A percentile compares a stretch with the other conserved stretches of the same genome.
Evolutionary conservation across 1,140 invertebrate species (phyloP).

Genomic region (Orchestia grillus): DNA sequence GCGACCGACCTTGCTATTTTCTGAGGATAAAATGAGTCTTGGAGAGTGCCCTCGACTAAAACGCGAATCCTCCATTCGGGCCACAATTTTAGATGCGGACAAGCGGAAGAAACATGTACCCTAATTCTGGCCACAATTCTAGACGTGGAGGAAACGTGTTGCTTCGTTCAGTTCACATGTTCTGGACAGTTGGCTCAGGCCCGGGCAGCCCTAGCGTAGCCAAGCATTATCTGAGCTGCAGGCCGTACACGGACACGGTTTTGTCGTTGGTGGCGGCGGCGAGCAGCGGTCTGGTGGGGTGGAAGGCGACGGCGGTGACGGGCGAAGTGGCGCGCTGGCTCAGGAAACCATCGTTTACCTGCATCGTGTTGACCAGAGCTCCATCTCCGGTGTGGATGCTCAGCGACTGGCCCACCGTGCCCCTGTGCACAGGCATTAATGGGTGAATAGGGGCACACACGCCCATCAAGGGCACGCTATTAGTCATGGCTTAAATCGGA

Average conservation of each 20-base stretch:
- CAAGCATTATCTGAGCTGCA: neutral
- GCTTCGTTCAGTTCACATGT: no score
- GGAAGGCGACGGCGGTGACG: constrained; percentile 27
- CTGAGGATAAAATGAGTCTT: no score
- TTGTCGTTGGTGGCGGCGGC: constrained; percentile 30
- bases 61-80: no score
- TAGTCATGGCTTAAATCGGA: no score
- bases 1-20: no score
- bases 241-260: constrained; percentile 22
- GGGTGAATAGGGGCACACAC: no score
- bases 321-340: neutral
- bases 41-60: no score
- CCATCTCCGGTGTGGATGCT: neutral
- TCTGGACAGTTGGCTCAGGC: no score
- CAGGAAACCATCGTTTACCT: constrained; percentile 10
- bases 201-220: neutral
- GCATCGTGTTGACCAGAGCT: constrained; percentile 3
- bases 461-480: no score
- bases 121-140: no score
- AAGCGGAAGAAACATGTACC: no score
- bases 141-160: no score
- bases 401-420: constrained; percentile 29
- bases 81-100: neutral
- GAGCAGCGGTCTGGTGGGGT: neutral
- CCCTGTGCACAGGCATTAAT: neutral